Evolutionary conservation across 2,888 invertebrate species (phyloP).

Genomic region (Hymenopus coronatus): DNA sequence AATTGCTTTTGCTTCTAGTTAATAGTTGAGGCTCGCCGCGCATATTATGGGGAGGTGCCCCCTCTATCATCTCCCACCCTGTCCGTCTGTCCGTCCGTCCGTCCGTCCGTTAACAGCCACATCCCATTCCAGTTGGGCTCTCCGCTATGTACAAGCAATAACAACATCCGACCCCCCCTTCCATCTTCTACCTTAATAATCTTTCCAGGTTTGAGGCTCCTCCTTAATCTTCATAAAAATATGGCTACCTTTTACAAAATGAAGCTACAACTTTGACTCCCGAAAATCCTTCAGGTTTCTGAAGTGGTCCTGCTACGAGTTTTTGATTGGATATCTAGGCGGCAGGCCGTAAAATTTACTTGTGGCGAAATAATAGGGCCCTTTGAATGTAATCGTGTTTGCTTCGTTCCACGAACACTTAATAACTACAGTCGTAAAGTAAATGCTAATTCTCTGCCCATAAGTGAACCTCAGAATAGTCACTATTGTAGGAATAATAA

Average conservation of each 20-base stretch:
- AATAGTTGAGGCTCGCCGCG: conserved; percentile 24
- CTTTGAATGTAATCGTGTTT: background rate
- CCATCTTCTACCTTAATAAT: background rate
- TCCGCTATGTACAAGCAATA: conserved; percentile 7
- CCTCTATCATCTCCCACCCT: conserved; percentile 11
- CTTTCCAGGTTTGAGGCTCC: conserved; percentile 3
- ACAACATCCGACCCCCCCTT: background rate
- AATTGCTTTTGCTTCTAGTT: conserved; percentile 33
- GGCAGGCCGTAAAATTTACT: background rate
- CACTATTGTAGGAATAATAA: background rate
- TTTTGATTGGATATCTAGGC: background rate
- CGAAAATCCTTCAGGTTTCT: background rate
- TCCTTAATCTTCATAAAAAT: conserved; percentile 1
- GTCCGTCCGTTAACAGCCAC: background rate
- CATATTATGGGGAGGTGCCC: conserved; percentile 24
- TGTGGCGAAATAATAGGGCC: background rate
- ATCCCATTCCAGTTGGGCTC: background rate
- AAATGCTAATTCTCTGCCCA: background rate
- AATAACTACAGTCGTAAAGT: background rate
- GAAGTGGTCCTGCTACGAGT: background rate
- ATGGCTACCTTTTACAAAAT: conserved; percentile 6
- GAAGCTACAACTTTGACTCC: background rate
- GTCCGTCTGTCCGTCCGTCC: background rate
- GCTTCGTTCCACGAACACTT: background rate
- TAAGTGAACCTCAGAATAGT: background rate